These are phyloP conservation scores for Enteromius trimaculatus DNA, from an alignment of 2,797 vertebrate genomes.

Conservation along the genomic window DNA sequence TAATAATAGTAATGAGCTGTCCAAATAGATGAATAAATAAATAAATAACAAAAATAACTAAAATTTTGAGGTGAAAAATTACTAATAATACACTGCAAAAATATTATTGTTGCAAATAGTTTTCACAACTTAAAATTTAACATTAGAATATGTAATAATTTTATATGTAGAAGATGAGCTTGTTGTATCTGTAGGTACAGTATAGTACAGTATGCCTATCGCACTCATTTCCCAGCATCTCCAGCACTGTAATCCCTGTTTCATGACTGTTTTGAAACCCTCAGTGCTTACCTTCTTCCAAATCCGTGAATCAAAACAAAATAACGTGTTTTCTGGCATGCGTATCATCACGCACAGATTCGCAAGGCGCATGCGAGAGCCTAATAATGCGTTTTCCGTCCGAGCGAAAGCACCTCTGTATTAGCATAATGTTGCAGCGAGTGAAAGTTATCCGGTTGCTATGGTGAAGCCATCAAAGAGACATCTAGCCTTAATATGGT, in stretches of 20 bases:
- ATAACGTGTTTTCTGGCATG: neutral
- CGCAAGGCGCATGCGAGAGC: neutral
- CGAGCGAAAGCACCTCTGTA: neutral
- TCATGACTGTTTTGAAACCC: neutral
- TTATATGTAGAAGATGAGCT: too few species aligned
- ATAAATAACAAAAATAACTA: neutral
- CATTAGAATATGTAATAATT: neutral
- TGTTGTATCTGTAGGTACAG: neutral
- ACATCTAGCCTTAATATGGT: slow-evolving; percentile 33
- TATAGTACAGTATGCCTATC: neutral
- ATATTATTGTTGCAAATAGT: neutral
- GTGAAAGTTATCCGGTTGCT: slow-evolving; percentile 34
- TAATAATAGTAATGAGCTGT: too few species aligned
- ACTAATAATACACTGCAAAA: neutral
- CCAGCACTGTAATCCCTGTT: neutral
- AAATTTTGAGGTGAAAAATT: neutral
- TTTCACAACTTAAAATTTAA: neutral
- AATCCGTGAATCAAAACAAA: neutral
- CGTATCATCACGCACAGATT: neutral
- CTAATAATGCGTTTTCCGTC: neutral
- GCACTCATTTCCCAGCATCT: too few species aligned
- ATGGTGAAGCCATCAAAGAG: slow-evolving; percentile 45
- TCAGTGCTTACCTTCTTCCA: neutral
- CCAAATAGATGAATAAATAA: neutral
- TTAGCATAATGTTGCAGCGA: slow-evolving; percentile 27